Conservation (phyloP, 2,888 invertebrate genomes). For the Diploptera punctata region DNA sequence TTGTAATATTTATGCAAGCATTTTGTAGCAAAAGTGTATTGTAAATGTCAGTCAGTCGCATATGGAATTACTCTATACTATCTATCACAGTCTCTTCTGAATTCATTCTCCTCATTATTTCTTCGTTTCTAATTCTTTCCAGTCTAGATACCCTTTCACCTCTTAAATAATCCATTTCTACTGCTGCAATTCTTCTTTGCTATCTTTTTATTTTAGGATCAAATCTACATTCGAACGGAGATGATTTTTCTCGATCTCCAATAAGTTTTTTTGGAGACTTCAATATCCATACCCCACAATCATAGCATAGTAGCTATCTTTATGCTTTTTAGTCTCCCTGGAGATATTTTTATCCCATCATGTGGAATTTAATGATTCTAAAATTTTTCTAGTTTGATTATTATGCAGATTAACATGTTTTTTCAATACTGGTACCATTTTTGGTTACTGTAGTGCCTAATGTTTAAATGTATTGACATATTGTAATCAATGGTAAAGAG, state of each 20-base stretch:
- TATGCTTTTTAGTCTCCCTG: background rate
- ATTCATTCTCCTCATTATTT: background rate
- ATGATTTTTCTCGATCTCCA: no score
- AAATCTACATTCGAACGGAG: no score
- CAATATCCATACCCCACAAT: background rate
- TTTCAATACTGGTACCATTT: background rate
- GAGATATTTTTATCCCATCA: no score
- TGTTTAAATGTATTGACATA: background rate
- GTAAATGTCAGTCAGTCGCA: no score
- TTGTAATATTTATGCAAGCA: no score
- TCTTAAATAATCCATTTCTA: background rate
- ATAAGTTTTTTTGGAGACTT: no score
- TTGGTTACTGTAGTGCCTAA: background rate
- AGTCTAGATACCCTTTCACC: background rate
- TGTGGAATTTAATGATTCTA: background rate
- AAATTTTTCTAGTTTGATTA: background rate
- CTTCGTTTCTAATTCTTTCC: background rate
- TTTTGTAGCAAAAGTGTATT: no score
- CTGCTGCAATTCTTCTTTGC: background rate
- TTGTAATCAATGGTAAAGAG: no score
- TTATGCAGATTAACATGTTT: background rate
- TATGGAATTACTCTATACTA: background rate
- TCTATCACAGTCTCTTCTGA: background rate
- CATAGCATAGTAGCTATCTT: background rate
- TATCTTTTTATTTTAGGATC: no score